Conservation (phyloP, 2,113 vertebrate species). For the Nematolebias whitei region DNA sequence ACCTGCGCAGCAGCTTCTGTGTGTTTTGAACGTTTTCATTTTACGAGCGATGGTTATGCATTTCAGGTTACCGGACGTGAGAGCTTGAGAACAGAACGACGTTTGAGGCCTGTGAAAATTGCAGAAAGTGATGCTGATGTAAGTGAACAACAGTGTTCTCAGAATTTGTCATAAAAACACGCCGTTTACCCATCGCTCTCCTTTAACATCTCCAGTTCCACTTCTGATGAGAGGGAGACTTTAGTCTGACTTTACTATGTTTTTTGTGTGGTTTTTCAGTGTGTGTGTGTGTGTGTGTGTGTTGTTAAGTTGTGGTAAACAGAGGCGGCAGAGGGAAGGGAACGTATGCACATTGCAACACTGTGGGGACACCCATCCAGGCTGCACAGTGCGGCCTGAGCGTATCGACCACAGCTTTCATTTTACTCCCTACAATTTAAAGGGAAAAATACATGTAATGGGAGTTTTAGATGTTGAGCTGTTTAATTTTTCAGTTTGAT, state of each 20-base stretch:
- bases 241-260: conserved; percentile 51
- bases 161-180: conserved; percentile 44
- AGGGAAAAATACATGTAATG: conserved; percentile 84
- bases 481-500: conserved; percentile 85
- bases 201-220: conserved; percentile 54
- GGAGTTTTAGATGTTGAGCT: conserved; percentile 80
- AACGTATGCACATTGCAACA: conserved; percentile 60
- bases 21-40: conserved; percentile 24
- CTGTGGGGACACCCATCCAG: conserved; percentile 70
- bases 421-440: conserved; percentile 79
- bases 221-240: conserved; percentile 59
- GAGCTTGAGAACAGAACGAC: conserved; percentile 86
- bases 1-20: conserved; percentile 21
- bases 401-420: conserved; percentile 75
- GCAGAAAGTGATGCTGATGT: conserved; percentile 96
- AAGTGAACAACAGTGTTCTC: conserved; percentile 74
- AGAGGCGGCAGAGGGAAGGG: conserved; percentile 61
- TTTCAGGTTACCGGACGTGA: conserved; percentile 91
- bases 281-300: conserved; percentile 58
- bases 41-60: conserved; percentile 51
- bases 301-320: conserved; percentile 70
- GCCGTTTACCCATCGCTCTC: conserved; percentile 34
- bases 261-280: conserved; percentile 46
- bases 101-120: conserved; percentile 90
- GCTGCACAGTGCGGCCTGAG: conserved; percentile 64